Conservation (phyloP, 1,140 invertebrate genomes). For the Planococcus citri region DNA sequence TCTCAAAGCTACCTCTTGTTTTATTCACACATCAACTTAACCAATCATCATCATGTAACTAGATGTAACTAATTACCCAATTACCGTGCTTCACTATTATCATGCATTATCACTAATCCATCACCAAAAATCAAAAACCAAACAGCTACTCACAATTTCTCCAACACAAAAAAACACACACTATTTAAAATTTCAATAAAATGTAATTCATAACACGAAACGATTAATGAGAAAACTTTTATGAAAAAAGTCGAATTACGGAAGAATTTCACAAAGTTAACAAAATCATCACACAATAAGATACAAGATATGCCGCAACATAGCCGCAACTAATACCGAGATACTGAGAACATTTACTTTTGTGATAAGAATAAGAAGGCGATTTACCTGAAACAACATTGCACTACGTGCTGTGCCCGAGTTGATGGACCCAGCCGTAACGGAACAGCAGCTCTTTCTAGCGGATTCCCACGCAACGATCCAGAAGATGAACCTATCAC, state of each 20-base stretch:
- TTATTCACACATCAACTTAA: too few relatives aligned
- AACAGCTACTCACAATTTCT: background rate
- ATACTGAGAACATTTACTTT: slow-evolving; percentile 2
- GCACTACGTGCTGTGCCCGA: background rate
- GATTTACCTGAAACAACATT: background rate
- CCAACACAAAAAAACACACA: background rate
- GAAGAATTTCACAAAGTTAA: background rate
- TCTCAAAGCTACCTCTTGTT: too few relatives aligned
- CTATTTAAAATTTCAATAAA: background rate
- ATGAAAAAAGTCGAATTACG: background rate
- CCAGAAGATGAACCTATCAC: slow-evolving; percentile 17
- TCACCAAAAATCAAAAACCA: too few relatives aligned
- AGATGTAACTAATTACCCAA: too few relatives aligned
- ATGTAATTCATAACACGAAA: background rate
- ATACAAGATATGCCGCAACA: background rate
- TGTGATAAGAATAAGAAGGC: background rate
- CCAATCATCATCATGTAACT: too few relatives aligned
- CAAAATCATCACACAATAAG: background rate
- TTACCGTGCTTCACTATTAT: too few relatives aligned
- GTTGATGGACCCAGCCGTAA: background rate
- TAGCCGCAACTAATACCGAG: too few relatives aligned
- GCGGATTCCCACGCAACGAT: slow-evolving; percentile 17
- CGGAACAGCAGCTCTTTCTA: slow-evolving; percentile 4
- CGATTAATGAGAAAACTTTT: background rate
- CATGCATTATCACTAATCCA: too few relatives aligned